These are phyloP conservation scores for Eulemur mongoz DNA, from an alignment of 2,797 vertebrate species.

Conservation along the genomic window DNA sequence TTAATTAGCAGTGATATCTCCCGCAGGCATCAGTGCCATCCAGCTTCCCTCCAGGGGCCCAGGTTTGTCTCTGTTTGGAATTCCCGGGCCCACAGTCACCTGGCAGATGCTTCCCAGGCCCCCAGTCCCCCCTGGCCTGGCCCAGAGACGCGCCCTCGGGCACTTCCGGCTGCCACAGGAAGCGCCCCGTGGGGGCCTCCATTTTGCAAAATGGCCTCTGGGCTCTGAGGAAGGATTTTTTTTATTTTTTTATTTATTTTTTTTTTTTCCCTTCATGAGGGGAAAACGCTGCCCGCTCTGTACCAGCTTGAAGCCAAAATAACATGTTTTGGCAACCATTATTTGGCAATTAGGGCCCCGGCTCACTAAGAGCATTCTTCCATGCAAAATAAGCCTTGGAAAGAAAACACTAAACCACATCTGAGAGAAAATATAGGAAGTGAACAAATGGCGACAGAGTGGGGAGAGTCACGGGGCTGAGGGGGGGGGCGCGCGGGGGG, in stretches of 20 bases:
- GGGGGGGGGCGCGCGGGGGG: too few relatives aligned
- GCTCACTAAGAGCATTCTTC: slow-evolving; percentile 78
- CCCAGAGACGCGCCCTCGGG: slow-evolving; percentile 25
- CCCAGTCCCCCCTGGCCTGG: slow-evolving; percentile 40
- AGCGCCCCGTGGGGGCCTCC: background rate
- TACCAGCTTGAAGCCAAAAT: slow-evolving; percentile 74
- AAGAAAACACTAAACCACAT: slow-evolving; percentile 76
- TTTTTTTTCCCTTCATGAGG: background rate
- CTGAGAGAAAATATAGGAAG: slow-evolving; percentile 74
- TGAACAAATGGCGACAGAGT: slow-evolving; percentile 61
- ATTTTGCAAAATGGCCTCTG: slow-evolving; percentile 59
- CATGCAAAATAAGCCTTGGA: slow-evolving; percentile 76
- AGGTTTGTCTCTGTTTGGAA: slow-evolving; percentile 84
- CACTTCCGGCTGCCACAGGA: background rate
- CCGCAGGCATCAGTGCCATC: slow-evolving; percentile 82
- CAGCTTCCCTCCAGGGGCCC: slow-evolving; percentile 83
- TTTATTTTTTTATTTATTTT: too few relatives aligned
- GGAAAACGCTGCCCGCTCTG: slow-evolving; percentile 54
- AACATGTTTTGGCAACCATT: slow-evolving; percentile 80
- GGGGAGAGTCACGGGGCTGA: background rate
- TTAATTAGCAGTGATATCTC: slow-evolving; percentile 91
- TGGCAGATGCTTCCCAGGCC: slow-evolving; percentile 72
- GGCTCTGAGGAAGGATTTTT: slow-evolving; percentile 38
- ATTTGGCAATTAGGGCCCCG: slow-evolving; percentile 78
- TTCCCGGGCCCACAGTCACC: slow-evolving; percentile 79